Conservation (phyloP, 1,140 invertebrate genomes). For the Pissodes strobi region DNA sequence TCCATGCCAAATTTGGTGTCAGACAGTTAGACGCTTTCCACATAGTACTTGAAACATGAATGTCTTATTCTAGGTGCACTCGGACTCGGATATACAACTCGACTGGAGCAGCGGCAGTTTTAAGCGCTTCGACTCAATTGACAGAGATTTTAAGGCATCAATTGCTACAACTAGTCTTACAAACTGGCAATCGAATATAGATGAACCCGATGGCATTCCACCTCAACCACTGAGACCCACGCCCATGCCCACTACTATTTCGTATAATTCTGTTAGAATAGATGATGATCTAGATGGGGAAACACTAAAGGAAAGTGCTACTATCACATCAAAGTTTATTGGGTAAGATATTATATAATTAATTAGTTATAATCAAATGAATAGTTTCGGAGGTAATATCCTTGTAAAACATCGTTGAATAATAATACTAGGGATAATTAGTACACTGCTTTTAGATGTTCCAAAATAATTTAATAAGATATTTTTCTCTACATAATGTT, state of each 20-base stretch:
- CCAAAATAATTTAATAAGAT: no score
- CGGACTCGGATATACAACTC: slow-evolving; percentile 69
- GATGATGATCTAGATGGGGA: not conserved
- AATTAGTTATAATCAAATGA: no score
- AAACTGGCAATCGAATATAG: slow-evolving; percentile 22
- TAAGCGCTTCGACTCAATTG: slow-evolving; percentile 70
- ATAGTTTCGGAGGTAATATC: no score
- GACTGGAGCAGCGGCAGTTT: slow-evolving; percentile 66
- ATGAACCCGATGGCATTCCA: slow-evolving; percentile 40
- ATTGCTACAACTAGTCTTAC: slow-evolving; percentile 49
- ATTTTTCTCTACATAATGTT: no score
- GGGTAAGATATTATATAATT: no score
- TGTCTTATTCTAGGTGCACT: slow-evolving; percentile 67
- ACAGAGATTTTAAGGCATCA: slow-evolving; percentile 59
- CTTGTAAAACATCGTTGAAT: no score
- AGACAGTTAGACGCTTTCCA: not conserved
- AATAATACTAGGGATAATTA: no score
- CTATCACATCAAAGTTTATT: no score
- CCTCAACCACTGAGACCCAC: slow-evolving; percentile 57
- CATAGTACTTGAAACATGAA: no score
- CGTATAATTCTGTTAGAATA: not conserved
- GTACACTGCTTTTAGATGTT: no score
- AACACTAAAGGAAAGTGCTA: no score
- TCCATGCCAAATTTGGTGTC: not conserved
- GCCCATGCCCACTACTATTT: slow-evolving; percentile 56